Percentiles rank a stretch among this genome's conserved stretches.
Evolutionary conservation across 2,888 invertebrate genomes (phyloP).

Genomic region (Torymus tubicola): DNA sequence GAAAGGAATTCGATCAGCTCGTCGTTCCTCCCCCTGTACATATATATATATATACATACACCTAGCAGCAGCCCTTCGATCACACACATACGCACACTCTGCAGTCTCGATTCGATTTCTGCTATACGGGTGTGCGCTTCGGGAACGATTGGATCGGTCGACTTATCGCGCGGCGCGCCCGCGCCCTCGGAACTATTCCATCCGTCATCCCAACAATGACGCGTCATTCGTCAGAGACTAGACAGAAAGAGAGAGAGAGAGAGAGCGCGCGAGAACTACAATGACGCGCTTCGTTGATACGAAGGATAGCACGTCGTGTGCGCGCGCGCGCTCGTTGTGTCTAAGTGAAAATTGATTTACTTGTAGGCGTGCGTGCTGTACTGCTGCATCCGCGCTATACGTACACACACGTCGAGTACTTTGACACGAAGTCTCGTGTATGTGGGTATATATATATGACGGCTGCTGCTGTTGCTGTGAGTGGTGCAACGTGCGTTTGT

Average conservation of each 20-base stretch:
- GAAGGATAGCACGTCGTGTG: background rate
- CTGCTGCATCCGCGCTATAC: too few species aligned
- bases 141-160: slow-evolving; percentile 39
- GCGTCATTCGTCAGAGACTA: slow-evolving; percentile 44
- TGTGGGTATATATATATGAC: too few species aligned
- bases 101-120: slow-evolving; percentile 45
- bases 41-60: too few species aligned
- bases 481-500: too few species aligned
- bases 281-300: too few species aligned
- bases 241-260: slow-evolving; percentile 1
- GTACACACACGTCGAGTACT: too few species aligned
- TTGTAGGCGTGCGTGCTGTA: background rate
- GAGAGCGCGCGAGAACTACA: background rate
- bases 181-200: slow-evolving; percentile 35
- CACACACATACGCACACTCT: slow-evolving; percentile 28
- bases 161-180: slow-evolving; percentile 36
- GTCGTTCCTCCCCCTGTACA: background rate
- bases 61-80: slow-evolving; percentile 48
- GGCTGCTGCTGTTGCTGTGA: too few species aligned
- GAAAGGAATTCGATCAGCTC: slow-evolving; percentile 44
- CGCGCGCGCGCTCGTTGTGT: too few species aligned
- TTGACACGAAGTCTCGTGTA: too few species aligned
- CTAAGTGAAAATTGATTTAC: slow-evolving; percentile 54
- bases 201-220: slow-evolving; percentile 56
- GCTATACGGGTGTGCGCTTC: background rate